phyloP scores from a whole-genome alignment of 1,140 invertebrate genomes.

The Bilobella aurantiaca region DNA sequence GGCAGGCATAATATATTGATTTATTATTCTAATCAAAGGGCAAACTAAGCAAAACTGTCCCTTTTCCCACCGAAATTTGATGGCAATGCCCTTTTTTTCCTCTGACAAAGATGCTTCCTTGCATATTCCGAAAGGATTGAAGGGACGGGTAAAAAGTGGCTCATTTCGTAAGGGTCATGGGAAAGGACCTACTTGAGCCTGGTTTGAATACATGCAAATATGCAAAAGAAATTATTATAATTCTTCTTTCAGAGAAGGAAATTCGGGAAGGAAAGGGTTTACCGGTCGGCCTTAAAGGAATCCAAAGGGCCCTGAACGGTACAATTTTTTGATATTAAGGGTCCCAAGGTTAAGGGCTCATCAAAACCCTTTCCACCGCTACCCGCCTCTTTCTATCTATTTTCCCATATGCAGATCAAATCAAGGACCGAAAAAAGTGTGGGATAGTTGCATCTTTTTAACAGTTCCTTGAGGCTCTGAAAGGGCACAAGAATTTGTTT shows the following conservation, averaged over 20 bases:
- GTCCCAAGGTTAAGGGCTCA: conserved; percentile 1
- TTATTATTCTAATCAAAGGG: background rate
- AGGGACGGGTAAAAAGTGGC: background rate
- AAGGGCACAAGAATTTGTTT: too few relatives aligned
- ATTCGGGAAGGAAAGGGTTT: background rate
- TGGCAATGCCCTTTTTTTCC: background rate
- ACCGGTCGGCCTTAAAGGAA: background rate
- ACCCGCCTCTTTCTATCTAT: background rate
- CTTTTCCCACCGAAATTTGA: background rate
- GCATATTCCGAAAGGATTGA: too few relatives aligned
- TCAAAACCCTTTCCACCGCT: background rate
- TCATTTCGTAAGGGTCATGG: conserved; percentile 9
- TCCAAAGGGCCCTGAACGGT: background rate
- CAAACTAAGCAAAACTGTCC: background rate
- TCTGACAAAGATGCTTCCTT: background rate
- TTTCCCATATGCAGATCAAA: background rate
- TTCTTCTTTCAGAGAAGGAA: background rate
- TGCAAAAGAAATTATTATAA: background rate
- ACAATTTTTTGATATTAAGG: background rate
- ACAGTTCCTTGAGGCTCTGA: too few relatives aligned
- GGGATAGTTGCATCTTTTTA: background rate
- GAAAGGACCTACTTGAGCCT: conserved; percentile 16
- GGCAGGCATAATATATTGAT: conserved; percentile 8
- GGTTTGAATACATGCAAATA: conserved; percentile 21
- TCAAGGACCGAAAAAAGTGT: background rate